These are phyloP conservation scores for Anthoscopus minutus DNA, from an alignment of 2,113 vertebrate species.

Conservation along the genomic window DNA sequence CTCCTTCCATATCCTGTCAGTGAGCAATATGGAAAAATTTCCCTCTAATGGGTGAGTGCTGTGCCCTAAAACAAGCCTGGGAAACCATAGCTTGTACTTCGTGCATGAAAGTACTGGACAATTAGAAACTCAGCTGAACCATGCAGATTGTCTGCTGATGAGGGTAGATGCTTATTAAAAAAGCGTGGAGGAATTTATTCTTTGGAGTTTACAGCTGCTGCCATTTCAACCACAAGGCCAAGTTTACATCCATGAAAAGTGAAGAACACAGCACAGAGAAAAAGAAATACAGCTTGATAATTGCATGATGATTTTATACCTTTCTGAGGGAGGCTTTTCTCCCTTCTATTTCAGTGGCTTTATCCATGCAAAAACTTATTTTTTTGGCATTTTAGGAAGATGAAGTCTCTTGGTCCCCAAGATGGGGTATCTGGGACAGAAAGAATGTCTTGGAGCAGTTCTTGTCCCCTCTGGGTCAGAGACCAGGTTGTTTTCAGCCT, in stretches of 20 bases:
- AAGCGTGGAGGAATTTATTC: slow-evolving; percentile 12
- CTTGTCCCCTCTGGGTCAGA: not conserved
- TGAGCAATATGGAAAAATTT: slow-evolving; percentile 56
- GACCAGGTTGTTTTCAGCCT: not conserved
- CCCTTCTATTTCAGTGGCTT: not conserved
- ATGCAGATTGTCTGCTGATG: slow-evolving; percentile 6
- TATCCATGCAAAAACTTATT: not conserved
- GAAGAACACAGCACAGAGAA: not conserved
- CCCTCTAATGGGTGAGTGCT: slow-evolving; percentile 13
- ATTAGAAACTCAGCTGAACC: slow-evolving; percentile 31
- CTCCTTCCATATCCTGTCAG: slow-evolving; percentile 42
- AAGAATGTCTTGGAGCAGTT: not conserved
- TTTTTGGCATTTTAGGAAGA: not conserved
- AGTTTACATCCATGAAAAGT: not conserved
- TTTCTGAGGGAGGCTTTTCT: not conserved
- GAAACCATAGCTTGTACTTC: slow-evolving; percentile 34
- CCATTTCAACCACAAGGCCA: not conserved
- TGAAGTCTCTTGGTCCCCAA: not conserved
- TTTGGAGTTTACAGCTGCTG: slow-evolving; percentile 42
- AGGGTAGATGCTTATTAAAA: not conserved
- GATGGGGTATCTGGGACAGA: not conserved
- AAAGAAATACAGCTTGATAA: not conserved
- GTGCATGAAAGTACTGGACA: slow-evolving; percentile 41
- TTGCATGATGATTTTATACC: not conserved
- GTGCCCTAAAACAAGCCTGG: not conserved